These are phyloP conservation scores for Cyphomyrus discorhynchus DNA, from an alignment of 2,113 vertebrate genomes.

Conservation along the genomic window DNA sequence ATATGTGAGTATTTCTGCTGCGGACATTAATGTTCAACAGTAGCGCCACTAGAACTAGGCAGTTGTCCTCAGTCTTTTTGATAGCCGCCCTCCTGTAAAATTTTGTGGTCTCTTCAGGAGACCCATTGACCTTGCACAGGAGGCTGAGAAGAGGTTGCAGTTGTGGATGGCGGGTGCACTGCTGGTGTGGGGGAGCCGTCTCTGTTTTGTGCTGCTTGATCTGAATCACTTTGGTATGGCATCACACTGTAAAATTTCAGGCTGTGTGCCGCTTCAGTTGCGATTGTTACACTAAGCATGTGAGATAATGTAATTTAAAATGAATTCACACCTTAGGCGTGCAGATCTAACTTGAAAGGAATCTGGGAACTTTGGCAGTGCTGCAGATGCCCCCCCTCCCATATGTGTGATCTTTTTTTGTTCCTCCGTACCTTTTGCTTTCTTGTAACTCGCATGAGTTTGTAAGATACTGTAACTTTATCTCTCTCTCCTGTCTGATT, in stretches of 20 bases:
- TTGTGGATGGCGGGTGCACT: neutral
- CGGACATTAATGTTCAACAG: neutral
- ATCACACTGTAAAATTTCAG: neutral
- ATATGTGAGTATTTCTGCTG: neutral
- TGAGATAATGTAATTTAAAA: constrained; percentile 5
- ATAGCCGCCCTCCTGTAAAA: neutral
- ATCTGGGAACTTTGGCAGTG: neutral
- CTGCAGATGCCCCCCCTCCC: neutral
- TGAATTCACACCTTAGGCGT: neutral
- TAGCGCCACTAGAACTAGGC: neutral
- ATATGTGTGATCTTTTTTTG: neutral
- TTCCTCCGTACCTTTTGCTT: neutral
- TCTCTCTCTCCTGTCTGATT: neutral
- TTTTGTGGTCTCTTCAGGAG: neutral
- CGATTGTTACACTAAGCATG: neutral
- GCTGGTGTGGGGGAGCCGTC: neutral
- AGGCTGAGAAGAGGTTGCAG: neutral
- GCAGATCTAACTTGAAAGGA: neutral
- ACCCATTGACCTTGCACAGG: neutral
- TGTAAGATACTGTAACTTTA: neutral
- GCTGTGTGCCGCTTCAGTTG: neutral
- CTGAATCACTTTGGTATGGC: neutral
- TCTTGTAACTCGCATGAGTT: neutral
- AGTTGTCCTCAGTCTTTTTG: neutral
- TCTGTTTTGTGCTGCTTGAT: neutral